A percentile compares a stretch with the other conserved stretches of the same genome.
Evolutionary conservation across 2,888 invertebrate genomes (phyloP).

Genomic region (Andrena hattorfiana): DNA sequence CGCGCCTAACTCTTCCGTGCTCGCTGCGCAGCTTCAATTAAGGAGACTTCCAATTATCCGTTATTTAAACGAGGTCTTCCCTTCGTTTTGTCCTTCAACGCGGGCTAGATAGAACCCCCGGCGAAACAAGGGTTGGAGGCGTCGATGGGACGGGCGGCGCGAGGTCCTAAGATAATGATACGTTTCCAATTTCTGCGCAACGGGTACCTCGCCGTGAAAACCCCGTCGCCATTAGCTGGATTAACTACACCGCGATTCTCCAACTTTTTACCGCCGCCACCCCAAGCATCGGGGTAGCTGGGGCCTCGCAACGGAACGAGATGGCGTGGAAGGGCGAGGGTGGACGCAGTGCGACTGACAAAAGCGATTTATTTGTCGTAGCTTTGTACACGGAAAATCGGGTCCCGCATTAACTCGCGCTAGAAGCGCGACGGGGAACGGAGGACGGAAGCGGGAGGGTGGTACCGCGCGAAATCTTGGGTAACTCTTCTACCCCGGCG

Average conservation of each 20-base stretch:
- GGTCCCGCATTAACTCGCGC: constrained; percentile 62
- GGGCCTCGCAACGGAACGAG: constrained; percentile 28
- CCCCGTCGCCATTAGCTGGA: constrained; percentile 46
- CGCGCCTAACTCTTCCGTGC: constrained; percentile 72
- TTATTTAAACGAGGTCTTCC: constrained; percentile 78
- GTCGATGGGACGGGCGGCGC: not conserved
- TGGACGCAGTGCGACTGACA: constrained; percentile 44
- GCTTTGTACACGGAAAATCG: constrained; percentile 49
- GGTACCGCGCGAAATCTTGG: constrained; percentile 76
- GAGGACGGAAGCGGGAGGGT: constrained; percentile 46
- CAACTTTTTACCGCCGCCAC: constrained; percentile 34
- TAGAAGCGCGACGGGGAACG: constrained; percentile 27
- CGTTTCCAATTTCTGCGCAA: constrained; percentile 58
- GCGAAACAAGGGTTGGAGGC: constrained; percentile 34
- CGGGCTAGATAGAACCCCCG: constrained; percentile 22
- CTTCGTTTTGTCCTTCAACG: constrained; percentile 54
- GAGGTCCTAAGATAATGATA: constrained; percentile 53
- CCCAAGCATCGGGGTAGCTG: constrained; percentile 16
- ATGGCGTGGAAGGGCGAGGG: not conserved
- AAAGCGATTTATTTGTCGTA: constrained; percentile 69
- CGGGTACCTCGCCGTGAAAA: constrained; percentile 28
- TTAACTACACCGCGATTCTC: constrained; percentile 46
- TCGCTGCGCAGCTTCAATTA: constrained; percentile 78
- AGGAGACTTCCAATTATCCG: constrained; percentile 80
- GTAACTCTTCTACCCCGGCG: constrained; percentile 73